Base-by-base conservation (phyloP, 1,140 invertebrate species). In the Microplitis mediator region DNA sequence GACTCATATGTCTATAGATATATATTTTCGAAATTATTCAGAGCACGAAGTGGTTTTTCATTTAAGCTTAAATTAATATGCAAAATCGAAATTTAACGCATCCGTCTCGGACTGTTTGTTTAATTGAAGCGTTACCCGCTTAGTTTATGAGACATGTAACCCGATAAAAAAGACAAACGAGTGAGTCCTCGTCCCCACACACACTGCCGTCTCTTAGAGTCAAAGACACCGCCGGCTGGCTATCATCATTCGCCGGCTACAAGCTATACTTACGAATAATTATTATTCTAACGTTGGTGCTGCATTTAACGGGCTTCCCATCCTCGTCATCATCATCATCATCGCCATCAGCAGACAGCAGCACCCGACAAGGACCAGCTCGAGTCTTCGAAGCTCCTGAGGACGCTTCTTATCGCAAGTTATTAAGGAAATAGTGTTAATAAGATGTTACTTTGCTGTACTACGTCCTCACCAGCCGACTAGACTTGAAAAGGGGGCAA, bases 271-370 rank as follows among this genome's bases (percentile, higher is more conserved):
- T 78, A 79, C 60, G 78, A 79, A 79, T 77, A 77, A 80, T 80
- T 81, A 81, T 79, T 79, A 79, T 80, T 81, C 78, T 78, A 78
- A 79, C 74, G 73, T 75, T 73, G 62, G 67, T 74, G 74, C 39
- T 45, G 39, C 73, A 74, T 77, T 80, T 77, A 80, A 81, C 75
- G 72, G 64, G 69, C 61, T 36, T 32, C 32, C 11, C 31, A 5
- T 13, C 2, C 6, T 45, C 11, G 11, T 45, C 5, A 45, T 45
- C 39, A 45, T 45, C 39, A 39, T 39, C 36, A 39, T 39, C 36
- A 39, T 39, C 36, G 8, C 11, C 39, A 45, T 45, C 39, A 39
- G 4, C 36, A 39, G 3, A 5, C 14, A 32, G 16, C 4, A 64
- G 3, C 9, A 36, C 9, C 34, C 4, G 4, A 2, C n/a, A n/a